phyloP scores from a whole-genome alignment of 2,888 invertebrate species.

The Andricus quercusramuli region DNA sequence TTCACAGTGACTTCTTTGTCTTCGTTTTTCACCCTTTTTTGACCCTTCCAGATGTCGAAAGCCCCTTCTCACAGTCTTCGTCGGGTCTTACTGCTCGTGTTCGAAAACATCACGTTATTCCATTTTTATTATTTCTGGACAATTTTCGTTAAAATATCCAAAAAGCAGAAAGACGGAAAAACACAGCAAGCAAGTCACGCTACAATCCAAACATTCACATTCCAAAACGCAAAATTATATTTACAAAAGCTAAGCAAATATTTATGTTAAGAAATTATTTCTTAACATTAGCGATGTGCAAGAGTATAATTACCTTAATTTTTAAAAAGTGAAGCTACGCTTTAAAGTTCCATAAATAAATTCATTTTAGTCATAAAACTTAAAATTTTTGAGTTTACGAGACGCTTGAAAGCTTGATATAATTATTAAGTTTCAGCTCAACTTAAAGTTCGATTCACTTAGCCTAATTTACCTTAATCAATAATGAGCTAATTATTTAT shows the following conservation, averaged over 20 bases:
- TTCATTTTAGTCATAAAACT: too few relatives aligned
- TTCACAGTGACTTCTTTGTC: conserved; percentile 44
- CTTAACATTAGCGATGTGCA: background rate
- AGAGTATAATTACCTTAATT: background rate
- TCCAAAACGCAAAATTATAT: conserved; percentile 31
- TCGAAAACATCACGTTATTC: conserved; percentile 56
- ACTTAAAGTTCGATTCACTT: too few relatives aligned
- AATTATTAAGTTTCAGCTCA: too few relatives aligned
- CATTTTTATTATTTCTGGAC: conserved; percentile 23
- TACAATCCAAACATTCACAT: conserved; percentile 30
- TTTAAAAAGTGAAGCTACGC: background rate
- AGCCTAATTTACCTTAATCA: too few relatives aligned
- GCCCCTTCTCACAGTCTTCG: conserved; percentile 47
- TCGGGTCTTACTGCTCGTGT: conserved; percentile 56
- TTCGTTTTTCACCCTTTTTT: conserved; percentile 37
- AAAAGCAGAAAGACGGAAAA: conserved; percentile 14
- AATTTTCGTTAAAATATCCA: background rate
- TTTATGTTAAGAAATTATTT: background rate
- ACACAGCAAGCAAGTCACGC: conserved; percentile 31
- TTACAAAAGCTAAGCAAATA: background rate
- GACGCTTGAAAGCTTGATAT: too few relatives aligned
- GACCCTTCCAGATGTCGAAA: conserved; percentile 18
- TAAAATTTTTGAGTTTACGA: too few relatives aligned
- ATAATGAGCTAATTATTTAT: too few relatives aligned
- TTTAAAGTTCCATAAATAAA: background rate